These are phyloP conservation scores for Sciurus vulgaris DNA, from an alignment of 2,797 vertebrate species.

Conservation along the genomic window DNA sequence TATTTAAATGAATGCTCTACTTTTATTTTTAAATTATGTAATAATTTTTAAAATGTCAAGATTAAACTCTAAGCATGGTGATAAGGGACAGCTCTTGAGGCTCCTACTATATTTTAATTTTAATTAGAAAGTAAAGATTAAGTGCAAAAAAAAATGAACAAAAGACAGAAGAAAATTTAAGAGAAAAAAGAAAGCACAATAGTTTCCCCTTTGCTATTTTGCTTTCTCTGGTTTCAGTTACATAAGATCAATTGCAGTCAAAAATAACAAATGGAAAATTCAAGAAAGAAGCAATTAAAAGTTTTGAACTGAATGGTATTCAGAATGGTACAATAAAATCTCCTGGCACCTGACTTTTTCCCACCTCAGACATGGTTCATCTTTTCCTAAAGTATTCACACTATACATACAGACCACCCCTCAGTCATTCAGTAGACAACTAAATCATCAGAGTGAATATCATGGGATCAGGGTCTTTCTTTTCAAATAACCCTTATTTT, in stretches of 20 bases:
- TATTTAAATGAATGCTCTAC: not conserved
- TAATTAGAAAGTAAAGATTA: no score
- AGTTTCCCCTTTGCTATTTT: not conserved
- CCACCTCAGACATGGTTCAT: no score
- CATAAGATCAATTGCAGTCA: not conserved
- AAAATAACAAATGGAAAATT: not conserved
- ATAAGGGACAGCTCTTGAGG: not conserved
- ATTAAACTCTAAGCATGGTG: slow-evolving; percentile 13
- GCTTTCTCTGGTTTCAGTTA: not conserved
- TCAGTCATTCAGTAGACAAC: not conserved
- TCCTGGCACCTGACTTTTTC: not conserved
- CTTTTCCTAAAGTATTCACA: no score
- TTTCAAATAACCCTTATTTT: not conserved
- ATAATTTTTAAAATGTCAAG: slow-evolving; percentile 15
- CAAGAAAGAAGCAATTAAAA: not conserved
- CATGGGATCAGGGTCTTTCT: no score
- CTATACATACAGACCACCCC: no score
- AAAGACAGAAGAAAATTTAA: not conserved
- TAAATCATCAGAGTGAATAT: not conserved
- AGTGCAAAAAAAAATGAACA: no score
- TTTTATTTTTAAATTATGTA: slow-evolving; percentile 44
- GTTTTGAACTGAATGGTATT: not conserved
- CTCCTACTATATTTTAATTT: not conserved
- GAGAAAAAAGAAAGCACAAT: no score
- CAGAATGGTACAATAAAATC: not conserved